Conservation (phyloP, 1,140 invertebrate species). For the Scylla paramamosain region DNA sequence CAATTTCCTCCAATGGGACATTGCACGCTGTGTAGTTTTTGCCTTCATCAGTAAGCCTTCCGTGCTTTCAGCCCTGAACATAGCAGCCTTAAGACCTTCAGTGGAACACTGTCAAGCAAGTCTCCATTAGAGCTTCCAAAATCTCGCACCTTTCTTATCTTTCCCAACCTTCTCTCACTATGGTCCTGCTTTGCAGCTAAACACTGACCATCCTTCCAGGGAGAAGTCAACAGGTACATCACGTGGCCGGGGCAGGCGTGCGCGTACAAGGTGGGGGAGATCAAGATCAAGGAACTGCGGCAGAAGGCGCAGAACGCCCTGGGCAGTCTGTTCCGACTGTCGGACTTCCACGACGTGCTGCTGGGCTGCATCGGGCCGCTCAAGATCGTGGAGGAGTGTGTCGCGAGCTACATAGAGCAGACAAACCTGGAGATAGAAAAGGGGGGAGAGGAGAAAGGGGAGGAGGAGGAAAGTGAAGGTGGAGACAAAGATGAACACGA, state of each 20-base stretch:
- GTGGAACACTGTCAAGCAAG: too few relatives aligned
- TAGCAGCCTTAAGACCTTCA: too few relatives aligned
- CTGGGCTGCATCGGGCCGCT: slow-evolving; percentile 79
- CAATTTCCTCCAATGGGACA: too few relatives aligned
- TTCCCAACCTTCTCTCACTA: too few relatives aligned
- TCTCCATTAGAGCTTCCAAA: too few relatives aligned
- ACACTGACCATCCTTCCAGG: slow-evolving; percentile 78
- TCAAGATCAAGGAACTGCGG: slow-evolving; percentile 81
- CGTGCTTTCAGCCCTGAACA: too few relatives aligned
- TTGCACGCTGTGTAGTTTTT: too few relatives aligned
- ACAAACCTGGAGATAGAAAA: slow-evolving; percentile 44
- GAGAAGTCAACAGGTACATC: slow-evolving; percentile 80
- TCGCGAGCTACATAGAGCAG: slow-evolving; percentile 79
- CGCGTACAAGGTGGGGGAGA: slow-evolving; percentile 82
- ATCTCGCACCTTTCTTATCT: too few relatives aligned
- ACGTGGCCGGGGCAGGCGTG: slow-evolving; percentile 82
- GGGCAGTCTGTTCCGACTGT: slow-evolving; percentile 79
- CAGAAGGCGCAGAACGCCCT: slow-evolving; percentile 79
- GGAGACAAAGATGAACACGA: neutral
- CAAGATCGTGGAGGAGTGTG: slow-evolving; percentile 79
- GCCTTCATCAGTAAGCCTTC: too few relatives aligned
- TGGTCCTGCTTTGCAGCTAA: too few relatives aligned
- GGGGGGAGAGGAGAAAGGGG: neutral
- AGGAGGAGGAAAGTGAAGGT: neutral
- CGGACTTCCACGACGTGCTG: slow-evolving; percentile 80